Evolutionary conservation across 2,113 vertebrate genomes (phyloP), one percentile per base, ranked within the genome.

Genomic region (Ibidorhyncha struthersii): DNA sequence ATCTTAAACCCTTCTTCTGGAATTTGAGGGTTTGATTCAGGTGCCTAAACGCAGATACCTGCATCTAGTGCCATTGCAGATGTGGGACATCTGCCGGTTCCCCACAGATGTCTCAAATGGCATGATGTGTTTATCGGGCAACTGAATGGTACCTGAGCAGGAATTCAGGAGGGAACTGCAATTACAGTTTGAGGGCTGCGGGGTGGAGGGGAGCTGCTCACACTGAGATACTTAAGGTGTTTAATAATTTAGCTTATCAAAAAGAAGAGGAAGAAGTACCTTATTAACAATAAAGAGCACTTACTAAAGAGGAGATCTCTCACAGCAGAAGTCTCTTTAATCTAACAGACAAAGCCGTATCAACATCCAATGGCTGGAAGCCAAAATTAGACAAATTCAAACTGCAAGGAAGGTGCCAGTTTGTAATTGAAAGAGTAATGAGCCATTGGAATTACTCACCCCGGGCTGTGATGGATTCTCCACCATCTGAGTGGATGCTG

Each of bases 401-500:
- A 76, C 81, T 80, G 77, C 81, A 89, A 79, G 56, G 73, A 96
- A 74, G 80, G 66, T 87, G 89, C 91, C 95, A 94, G 77, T 94
- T 88, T 96, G 91, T 91, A 94, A 97, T 79, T 90, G 95, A 87
- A 96, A 95, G 95, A 96, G 83, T 91, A 97, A 97, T 95, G 94
- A 97, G 81, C 92, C 95, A 76, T 82, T 94, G 86, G 96, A 97
- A 96, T 95, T 95, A 95, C 78, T 89, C 92, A 95, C 77, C 58
- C 66, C 2, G 1, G 91, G 91, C 91, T 80, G 77, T 73, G 81
- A 95, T 94, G 89, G 88, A 89, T 96, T 66, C 91, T 86, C 89
- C 66, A 77, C 89, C 89, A 89, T 91, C 77, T 91, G 86, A 96
- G 61, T 49, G 70, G 89, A 89, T 87, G 86, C 66, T 91, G 36